These are phyloP conservation scores for Parazoanthus atlanticus DNA, from an alignment of 92 coral and sea anemone genomes.

Conservation along the genomic window DNA sequence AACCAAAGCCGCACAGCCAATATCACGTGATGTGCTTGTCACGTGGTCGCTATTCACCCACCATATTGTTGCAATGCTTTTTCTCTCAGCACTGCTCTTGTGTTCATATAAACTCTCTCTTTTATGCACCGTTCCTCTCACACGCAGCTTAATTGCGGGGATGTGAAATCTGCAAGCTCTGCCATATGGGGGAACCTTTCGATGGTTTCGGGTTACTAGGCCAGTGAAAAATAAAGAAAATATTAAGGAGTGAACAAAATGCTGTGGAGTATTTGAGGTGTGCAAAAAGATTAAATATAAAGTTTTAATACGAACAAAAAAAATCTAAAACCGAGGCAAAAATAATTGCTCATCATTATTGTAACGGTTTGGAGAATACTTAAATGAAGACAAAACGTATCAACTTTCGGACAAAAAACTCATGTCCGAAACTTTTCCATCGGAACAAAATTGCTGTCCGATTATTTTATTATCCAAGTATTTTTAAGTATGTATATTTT, in stretches of 20 bases:
- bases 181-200: constrained; percentile 48
- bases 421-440: too few species aligned
- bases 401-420: too few species aligned
- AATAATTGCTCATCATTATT: too few species aligned
- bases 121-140: constrained; percentile 16
- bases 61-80: constrained; percentile 32
- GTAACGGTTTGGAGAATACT: too few species aligned
- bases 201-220: constrained; percentile 47
- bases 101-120: constrained; percentile 16
- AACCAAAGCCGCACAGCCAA: background rate
- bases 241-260: background rate
- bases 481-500: too few species aligned
- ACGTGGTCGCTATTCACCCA: constrained; percentile 30
- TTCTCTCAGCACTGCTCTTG: constrained; percentile 31
- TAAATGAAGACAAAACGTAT: too few species aligned
- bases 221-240: constrained; percentile 36
- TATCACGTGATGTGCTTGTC: background rate
- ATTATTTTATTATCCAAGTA: too few species aligned
- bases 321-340: too few species aligned
- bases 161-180: constrained; percentile 48
- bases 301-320: too few species aligned
- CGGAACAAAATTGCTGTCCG: too few species aligned
- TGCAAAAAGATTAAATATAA: too few species aligned
- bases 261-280: background rate
- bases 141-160: constrained; percentile 45